Base-by-base conservation (phyloP, 2,113 vertebrate species). In the Thalassarche chlororhynchos region DNA sequence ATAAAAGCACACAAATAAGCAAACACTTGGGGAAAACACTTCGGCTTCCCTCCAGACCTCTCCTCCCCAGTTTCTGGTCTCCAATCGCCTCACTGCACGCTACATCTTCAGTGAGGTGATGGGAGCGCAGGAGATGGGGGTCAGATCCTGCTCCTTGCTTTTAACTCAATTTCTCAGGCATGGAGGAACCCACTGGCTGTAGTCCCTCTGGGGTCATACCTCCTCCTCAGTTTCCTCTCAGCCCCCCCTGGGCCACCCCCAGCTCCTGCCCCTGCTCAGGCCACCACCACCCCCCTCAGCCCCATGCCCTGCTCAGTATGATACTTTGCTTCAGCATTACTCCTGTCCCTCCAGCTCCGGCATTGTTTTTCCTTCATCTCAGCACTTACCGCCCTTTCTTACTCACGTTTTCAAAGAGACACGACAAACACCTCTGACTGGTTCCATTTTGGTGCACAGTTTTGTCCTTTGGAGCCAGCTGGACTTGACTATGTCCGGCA, bases 41-140 rank as follows among this genome's bases (percentile, higher is more conserved):
- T 69, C 7, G 1, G 32, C 32, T 85, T 82, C 58, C 23, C 54
- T 65, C 23, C 38, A 90, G 31, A 81, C 31, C 14, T 57, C 9
- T 79, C 19, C 66, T 75, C 38, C 14, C 11, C 32, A 40, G 10
- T 58, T 84, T 74, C 72, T 84, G n/a, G 31, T 71, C 25, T 84
- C 44, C 34, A 84, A 6, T 44, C 2, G 1, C 31, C 28, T 72
- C 3, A 4, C 23, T 1, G 1, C 36, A n/a, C 1, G 4, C 7
- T 38, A 62, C 24, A 69, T 8, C n/a, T 77, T 77, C 9, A 49
- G 32, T 28, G n/a, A 87, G 14, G n/a, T 15, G 36, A 85, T 36
- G 21, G 10, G 14, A 84, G 14, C 1, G 4, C 74, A 74, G 29
- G 32, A 87, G 24, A 51, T 9, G 11, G 11, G 12, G 17, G 9